phyloP scores from a whole-genome alignment of 2,113 vertebrate species.

The Mola mola region DNA sequence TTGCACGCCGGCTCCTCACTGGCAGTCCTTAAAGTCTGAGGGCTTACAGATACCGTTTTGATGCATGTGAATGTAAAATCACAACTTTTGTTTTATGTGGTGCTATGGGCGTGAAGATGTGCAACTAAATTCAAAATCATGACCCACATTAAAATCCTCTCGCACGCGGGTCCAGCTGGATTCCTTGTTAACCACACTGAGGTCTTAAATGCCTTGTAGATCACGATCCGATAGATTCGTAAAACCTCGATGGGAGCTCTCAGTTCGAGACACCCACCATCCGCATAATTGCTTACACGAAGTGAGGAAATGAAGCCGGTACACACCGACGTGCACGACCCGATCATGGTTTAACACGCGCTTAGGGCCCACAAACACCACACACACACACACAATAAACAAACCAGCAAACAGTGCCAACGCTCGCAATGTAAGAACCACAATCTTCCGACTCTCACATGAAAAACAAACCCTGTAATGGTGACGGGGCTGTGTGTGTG shows the following conservation, averaged over 20 bases:
- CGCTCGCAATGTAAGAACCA: slow-evolving; percentile 35
- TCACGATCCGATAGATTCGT: background rate
- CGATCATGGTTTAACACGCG: slow-evolving; percentile 27
- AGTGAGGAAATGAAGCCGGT: slow-evolving; percentile 18
- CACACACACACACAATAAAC: slow-evolving; percentile 19
- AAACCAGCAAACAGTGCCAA: slow-evolving; percentile 8
- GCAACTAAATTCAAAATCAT: slow-evolving; percentile 15
- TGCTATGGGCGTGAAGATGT: slow-evolving; percentile 20
- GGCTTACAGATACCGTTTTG: slow-evolving; percentile 18
- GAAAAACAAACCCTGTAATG: slow-evolving; percentile 52
- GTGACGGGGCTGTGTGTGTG: slow-evolving; percentile 23
- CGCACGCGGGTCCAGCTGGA: background rate
- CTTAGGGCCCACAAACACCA: slow-evolving; percentile 29
- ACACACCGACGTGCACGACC: slow-evolving; percentile 34
- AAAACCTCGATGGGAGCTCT: background rate
- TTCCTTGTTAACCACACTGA: background rate
- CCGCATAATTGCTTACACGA: slow-evolving; percentile 2
- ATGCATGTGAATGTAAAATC: slow-evolving; percentile 9
- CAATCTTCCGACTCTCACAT: slow-evolving; percentile 32
- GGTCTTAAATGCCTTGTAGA: background rate
- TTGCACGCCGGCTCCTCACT: slow-evolving; percentile 28
- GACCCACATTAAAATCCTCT: slow-evolving; percentile 22
- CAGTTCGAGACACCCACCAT: slow-evolving; percentile 12
- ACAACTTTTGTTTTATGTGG: slow-evolving; percentile 6
- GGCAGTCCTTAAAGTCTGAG: slow-evolving; percentile 9